A percentile compares a stretch with the other conserved stretches of the same genome.
Conservation (phyloP, 2,797 vertebrate species). For the Xiphophorus birchmanni region DNA sequence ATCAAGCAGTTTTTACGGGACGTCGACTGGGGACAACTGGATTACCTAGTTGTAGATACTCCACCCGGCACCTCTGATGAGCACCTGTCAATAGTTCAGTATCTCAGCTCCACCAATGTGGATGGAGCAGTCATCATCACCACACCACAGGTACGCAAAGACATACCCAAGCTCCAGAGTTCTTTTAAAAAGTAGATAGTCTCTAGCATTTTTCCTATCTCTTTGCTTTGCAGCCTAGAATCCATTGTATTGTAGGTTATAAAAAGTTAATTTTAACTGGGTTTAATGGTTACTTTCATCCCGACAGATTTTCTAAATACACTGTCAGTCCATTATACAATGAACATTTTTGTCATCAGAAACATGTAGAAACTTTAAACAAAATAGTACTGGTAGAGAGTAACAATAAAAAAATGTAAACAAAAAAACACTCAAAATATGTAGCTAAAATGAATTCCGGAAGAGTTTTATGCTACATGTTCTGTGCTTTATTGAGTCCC, state of each 20-base stretch:
- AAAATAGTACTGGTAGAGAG: background rate
- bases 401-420: background rate
- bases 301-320: background rate
- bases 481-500: background rate
- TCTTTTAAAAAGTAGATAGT: background rate
- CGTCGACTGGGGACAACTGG: constrained; percentile 95
- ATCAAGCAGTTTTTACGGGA: constrained; percentile 98
- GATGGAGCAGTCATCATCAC: constrained; percentile 92
- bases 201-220: background rate
- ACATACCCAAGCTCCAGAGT: no score
- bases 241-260: background rate
- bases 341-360: background rate
- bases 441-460: background rate
- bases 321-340: background rate
- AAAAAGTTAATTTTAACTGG: background rate
- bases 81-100: constrained; percentile 92
- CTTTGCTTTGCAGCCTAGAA: background rate
- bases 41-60: constrained; percentile 93
- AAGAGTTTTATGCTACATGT: background rate
- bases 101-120: constrained; percentile 82
- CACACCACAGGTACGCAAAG: constrained; percentile 88
- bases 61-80: constrained; percentile 95
- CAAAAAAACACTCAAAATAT: background rate
- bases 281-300: background rate
- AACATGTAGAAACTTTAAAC: background rate